Evolutionary conservation across 1,140 invertebrate species (phyloP).

Genomic region (Leptopilina clavipes): DNA sequence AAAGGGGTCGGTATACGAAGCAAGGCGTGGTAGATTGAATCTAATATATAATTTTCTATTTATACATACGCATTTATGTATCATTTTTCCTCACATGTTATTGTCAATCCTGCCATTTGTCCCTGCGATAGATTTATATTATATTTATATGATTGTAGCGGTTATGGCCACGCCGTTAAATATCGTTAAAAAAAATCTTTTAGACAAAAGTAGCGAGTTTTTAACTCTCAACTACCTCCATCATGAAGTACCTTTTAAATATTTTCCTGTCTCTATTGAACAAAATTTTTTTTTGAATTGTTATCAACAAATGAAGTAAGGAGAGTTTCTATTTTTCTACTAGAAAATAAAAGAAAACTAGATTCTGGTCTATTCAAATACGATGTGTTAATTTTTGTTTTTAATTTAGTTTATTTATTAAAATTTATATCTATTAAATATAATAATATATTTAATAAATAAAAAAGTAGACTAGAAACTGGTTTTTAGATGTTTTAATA

Average conservation of each 20-base stretch:
- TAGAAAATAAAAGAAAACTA: background rate
- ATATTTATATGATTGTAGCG: slow-evolving; percentile 28
- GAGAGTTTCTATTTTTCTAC: background rate
- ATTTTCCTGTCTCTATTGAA: slow-evolving; percentile 2
- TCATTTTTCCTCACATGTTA: background rate
- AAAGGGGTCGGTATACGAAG: slow-evolving; percentile 9
- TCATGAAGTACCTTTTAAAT: slow-evolving; percentile 1
- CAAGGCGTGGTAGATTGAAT: slow-evolving; percentile 1
- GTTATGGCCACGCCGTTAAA: slow-evolving; percentile 15
- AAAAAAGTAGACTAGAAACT: too few species aligned
- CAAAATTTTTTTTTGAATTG: background rate
- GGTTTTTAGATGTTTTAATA: too few species aligned
- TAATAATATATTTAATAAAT: too few species aligned
- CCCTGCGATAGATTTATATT: slow-evolving; percentile 10
- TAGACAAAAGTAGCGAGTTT: slow-evolving; percentile 13
- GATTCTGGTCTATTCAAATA: too few species aligned
- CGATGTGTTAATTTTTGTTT: too few species aligned
- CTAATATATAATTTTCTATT: slow-evolving; percentile 25
- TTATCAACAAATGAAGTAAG: background rate
- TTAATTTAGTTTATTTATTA: slow-evolving; percentile 1
- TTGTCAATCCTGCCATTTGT: slow-evolving; percentile 30
- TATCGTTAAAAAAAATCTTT: slow-evolving; percentile 9
- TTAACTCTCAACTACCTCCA: slow-evolving; percentile 2
- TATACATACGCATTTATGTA: slow-evolving; percentile 27
- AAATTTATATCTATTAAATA: too few species aligned